phyloP scores from a whole-genome alignment of 2,797 vertebrate genomes.

The Pelodytes ibericus region DNA sequence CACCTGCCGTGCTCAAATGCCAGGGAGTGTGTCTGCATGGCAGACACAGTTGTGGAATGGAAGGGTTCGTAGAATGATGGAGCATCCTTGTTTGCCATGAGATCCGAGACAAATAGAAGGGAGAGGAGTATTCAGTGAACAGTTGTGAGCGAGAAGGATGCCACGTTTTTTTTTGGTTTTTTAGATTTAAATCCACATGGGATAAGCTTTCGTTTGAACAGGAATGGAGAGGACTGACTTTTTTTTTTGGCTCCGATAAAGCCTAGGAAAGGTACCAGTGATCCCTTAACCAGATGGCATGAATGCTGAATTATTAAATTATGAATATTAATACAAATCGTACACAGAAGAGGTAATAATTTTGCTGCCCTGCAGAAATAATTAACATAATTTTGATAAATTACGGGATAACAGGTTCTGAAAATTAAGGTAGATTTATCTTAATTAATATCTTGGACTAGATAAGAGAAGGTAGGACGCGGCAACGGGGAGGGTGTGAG shows the following conservation, averaged over 20 bases:
- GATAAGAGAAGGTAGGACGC: conserved; percentile 94
- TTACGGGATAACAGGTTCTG: conserved; percentile 98
- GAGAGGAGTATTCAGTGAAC: neutral
- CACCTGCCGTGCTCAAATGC: conserved; percentile 86
- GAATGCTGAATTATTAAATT: conserved; percentile 96
- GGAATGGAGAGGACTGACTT: neutral
- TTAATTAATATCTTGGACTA: conserved; percentile 99
- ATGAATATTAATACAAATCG: conserved; percentile 99
- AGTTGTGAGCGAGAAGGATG: neutral
- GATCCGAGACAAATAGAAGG: neutral
- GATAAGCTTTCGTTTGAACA: conserved; percentile 17
- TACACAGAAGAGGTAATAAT: conserved; percentile 98
- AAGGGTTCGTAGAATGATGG: neutral
- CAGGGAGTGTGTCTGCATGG: conserved; percentile 52
- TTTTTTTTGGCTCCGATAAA: conserved; percentile 66
- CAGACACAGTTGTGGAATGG: conserved; percentile 58
- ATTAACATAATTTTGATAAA: conserved; percentile 99
- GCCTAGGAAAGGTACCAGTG: conserved; percentile 70
- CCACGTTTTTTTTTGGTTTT: neutral
- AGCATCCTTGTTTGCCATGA: neutral
- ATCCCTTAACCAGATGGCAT: conserved; percentile 83
- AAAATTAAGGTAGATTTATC: conserved; percentile 99
- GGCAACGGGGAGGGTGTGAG: conserved; percentile 78
- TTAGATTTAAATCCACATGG: conserved; percentile 36
- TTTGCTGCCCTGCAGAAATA: conserved; percentile 99